These are phyloP conservation scores for Oligia strigilis DNA, from an alignment of 2,888 invertebrate genomes.

Conservation along the genomic window DNA sequence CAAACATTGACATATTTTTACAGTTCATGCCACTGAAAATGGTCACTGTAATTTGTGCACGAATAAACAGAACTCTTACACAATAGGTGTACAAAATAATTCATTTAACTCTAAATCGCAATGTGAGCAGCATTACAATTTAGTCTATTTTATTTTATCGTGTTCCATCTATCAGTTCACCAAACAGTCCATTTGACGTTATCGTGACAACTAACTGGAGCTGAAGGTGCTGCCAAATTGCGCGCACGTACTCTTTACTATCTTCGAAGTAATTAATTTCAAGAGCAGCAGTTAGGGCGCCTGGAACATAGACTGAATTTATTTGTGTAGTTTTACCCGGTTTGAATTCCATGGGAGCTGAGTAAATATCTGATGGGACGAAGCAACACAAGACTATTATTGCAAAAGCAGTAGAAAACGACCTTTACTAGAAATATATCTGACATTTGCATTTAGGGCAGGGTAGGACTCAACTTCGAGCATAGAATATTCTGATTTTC, in stretches of 20 bases:
- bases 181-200: conserved; percentile 68
- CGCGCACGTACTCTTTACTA: conserved; percentile 71
- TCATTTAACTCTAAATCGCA: neutral
- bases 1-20: conserved; percentile 17
- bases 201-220: conserved; percentile 63
- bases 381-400: neutral
- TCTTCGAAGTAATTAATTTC: conserved; percentile 74
- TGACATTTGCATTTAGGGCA: neutral
- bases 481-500: neutral
- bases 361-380: conserved; percentile 6
- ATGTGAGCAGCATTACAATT: neutral
- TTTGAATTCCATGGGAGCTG: conserved; percentile 35
- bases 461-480: neutral
- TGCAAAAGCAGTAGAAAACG: neutral
- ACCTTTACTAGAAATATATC: neutral
- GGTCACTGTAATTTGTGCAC: conserved; percentile 4
- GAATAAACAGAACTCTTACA: neutral
- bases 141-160: conserved; percentile 2
- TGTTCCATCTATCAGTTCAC: conserved; percentile 63
- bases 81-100: neutral
- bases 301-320: conserved; percentile 22
- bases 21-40: conserved; percentile 9
- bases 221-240: conserved; percentile 68
- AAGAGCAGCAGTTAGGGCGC: conserved; percentile 46
- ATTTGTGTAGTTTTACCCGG: conserved; percentile 31